A percentile compares a stretch with the other conserved stretches of the same genome.
phyloP scores from a whole-genome alignment of 1,140 invertebrate species.

The Drosophila lacteicornis region DNA sequence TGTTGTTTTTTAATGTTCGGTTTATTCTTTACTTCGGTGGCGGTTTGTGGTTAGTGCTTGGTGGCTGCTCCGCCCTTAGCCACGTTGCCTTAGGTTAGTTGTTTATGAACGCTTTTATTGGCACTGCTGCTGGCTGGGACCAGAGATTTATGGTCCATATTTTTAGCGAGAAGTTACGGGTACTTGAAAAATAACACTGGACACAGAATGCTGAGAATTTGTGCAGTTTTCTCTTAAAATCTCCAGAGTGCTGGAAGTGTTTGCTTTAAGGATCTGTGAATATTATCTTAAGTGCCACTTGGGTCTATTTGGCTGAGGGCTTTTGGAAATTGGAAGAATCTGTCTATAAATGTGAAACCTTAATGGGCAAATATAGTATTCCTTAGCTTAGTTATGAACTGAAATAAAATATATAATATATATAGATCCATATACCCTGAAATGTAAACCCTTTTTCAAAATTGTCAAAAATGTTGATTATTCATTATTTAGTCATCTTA shows the following conservation, averaged over 20 bases:
- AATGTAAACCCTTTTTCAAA: too few relatives aligned
- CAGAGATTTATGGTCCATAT: constrained; percentile 73
- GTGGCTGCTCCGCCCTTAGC: constrained; percentile 32
- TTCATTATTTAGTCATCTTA: too few relatives aligned
- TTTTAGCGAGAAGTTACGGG: constrained; percentile 45
- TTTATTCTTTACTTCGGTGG: constrained; percentile 48
- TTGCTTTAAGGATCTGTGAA: constrained; percentile 21
- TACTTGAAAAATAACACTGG: constrained; percentile 24
- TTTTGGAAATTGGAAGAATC: background rate
- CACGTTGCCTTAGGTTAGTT: constrained; percentile 75
- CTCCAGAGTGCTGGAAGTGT: background rate
- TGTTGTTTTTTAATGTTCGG: constrained; percentile 24
- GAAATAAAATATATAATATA: too few relatives aligned
- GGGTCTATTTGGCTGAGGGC: constrained; percentile 2
- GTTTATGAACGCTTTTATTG: constrained; percentile 80
- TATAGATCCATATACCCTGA: background rate
- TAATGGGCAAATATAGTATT: too few relatives aligned
- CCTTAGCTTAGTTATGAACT: background rate
- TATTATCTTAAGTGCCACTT: constrained; percentile 8
- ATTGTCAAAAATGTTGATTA: too few relatives aligned
- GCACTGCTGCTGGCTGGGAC: constrained; percentile 52
- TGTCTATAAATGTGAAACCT: background rate
- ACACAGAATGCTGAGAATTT: constrained; percentile 19
- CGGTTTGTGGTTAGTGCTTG: constrained; percentile 56
- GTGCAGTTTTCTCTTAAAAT: background rate